These are phyloP conservation scores for Anguilla obscura DNA, from an alignment of 2,797 vertebrate genomes.

Conservation along the genomic window DNA sequence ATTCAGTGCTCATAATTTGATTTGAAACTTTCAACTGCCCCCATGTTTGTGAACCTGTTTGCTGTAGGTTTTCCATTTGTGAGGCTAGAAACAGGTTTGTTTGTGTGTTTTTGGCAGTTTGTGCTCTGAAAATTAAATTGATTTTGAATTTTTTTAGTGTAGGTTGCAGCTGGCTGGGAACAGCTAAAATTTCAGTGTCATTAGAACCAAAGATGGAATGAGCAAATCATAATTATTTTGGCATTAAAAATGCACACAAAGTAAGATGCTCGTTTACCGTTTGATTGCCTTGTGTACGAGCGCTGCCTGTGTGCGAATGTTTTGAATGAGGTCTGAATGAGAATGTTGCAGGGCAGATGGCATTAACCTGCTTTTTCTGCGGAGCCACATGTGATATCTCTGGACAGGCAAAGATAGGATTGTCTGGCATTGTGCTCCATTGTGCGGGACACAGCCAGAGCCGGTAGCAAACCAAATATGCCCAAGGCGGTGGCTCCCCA, in stretches of 20 bases:
- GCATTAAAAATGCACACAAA: not conserved
- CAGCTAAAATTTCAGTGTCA: not conserved
- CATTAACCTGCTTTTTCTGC: conserved; percentile 57
- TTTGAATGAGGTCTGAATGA: conserved; percentile 24
- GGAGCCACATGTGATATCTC: conserved; percentile 64
- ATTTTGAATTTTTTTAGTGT: not conserved
- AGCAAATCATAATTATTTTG: not conserved
- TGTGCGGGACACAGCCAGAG: conserved; percentile 76
- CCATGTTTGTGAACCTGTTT: not conserved
- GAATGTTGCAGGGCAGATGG: conserved; percentile 50
- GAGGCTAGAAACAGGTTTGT: not conserved
- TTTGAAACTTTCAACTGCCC: conserved; percentile 28
- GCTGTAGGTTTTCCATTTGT: not conserved
- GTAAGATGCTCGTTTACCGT: not conserved
- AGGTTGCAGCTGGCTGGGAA: not conserved
- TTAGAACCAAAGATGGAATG: not conserved
- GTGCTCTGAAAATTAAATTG: not conserved
- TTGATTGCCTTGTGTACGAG: not conserved
- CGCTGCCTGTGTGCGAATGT: not conserved
- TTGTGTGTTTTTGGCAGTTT: not conserved
- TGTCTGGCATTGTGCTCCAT: conserved; percentile 71
- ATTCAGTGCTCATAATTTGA: conserved; percentile 29
- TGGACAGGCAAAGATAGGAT: conserved; percentile 72
- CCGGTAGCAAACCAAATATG: conserved; percentile 75
- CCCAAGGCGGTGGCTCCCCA: conserved; percentile 72